These are phyloP conservation scores for Pyrrhia umbra DNA, from an alignment of 2,888 invertebrate species.

Conservation along the genomic window DNA sequence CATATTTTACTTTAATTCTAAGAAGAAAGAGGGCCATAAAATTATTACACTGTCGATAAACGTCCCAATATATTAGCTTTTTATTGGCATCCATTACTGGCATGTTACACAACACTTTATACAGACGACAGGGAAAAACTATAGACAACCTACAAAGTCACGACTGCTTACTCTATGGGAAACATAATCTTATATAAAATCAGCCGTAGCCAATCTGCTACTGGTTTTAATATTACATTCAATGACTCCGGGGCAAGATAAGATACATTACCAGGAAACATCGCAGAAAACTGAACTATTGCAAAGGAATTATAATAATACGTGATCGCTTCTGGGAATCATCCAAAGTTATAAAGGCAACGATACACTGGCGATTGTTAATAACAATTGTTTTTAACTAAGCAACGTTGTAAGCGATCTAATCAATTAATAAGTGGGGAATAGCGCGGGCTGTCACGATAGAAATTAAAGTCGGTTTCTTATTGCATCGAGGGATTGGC, in stretches of 20 bases:
- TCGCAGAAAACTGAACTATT: slow-evolving; percentile 45
- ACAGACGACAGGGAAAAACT: slow-evolving; percentile 34
- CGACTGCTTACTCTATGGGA: slow-evolving; percentile 46
- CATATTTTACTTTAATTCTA: slow-evolving; percentile 9
- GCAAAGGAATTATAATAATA: slow-evolving; percentile 49
- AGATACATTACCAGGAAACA: slow-evolving; percentile 59
- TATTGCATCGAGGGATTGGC: slow-evolving; percentile 70
- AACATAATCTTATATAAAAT: slow-evolving; percentile 54
- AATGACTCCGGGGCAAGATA: slow-evolving; percentile 52
- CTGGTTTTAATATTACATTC: slow-evolving; percentile 58
- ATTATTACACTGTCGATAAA: slow-evolving; percentile 16
- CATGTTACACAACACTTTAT: slow-evolving; percentile 27
- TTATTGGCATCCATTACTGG: slow-evolving; percentile 21
- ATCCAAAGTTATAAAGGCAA: slow-evolving; percentile 33
- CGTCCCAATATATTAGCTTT: slow-evolving; percentile 20
- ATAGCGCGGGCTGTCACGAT: slow-evolving; percentile 72
- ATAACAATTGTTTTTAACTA: slow-evolving; percentile 52
- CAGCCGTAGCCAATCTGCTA: slow-evolving; percentile 49
- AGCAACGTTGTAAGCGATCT: slow-evolving; percentile 66
- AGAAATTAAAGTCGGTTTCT: slow-evolving; percentile 78
- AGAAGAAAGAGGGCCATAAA: slow-evolving; percentile 20
- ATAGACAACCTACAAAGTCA: slow-evolving; percentile 33
- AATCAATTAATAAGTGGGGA: slow-evolving; percentile 79
- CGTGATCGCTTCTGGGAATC: slow-evolving; percentile 44
- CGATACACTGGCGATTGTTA: slow-evolving; percentile 47